Evolutionary conservation across 1,140 invertebrate species (phyloP), one percentile per base, ranked within the genome.

Genomic region (Battus philenor): DNA sequence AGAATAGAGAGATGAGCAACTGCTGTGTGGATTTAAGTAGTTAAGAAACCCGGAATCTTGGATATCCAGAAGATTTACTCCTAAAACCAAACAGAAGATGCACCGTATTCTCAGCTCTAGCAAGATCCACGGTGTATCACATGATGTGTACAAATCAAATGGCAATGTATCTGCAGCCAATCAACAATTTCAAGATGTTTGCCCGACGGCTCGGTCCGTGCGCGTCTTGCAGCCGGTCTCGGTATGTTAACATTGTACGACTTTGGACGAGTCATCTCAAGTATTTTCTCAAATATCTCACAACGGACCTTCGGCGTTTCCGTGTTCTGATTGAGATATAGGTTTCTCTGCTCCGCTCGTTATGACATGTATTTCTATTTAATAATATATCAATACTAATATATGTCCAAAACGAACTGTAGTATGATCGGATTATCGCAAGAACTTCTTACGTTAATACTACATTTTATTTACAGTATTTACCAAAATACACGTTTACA

Each of bases 141-240:
- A 58, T 54, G 58, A 62, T 64, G 66, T 71, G 68, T 68, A 70
- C 68, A 70, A 77, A 77, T 70, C 70, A 71, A 73, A 76, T 51
- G 68, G 61, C 59, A 53, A 54, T 62, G 65, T 73, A 66, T 69
- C 64, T 57, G 52, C 59, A 60, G 59, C 54, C 70, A 68, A 77
- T 77, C 73, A 74, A 77, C 68, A 69, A 67, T 73, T 73, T 71
- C 58, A 69, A 77, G 73, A 77, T 71, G 64, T 72, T 77, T 73
- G 69, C 54, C 50, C 48, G 31, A 29, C 47, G 54, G 47, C 26
- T 46, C 57, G 47, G 47, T 47, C 43, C 45, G 44, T 26, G 44
- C 49, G 38, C 49, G 50, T 45, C 45, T 27, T 38, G 31, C 50
- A 47, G 39, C 41, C 49, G 51, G 27, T 34, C 26, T 11, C 32